These are phyloP conservation scores for Cheilinus undulatus DNA, from an alignment of 2,113 vertebrate species.

Conservation along the genomic window DNA sequence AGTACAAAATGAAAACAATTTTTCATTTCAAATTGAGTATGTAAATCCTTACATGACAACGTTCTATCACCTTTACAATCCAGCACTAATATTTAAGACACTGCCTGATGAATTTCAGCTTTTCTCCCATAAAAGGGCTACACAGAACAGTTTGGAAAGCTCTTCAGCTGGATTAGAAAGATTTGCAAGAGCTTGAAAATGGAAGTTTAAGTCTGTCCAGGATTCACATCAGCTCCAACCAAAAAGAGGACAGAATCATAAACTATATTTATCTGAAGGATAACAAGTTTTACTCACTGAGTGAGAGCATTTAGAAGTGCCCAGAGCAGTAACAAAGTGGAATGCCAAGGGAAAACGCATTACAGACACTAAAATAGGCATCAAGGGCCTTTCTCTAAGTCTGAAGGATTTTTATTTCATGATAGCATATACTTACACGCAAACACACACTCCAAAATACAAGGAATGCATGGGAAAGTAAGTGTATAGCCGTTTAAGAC, in stretches of 20 bases:
- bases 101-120: constrained; percentile 46
- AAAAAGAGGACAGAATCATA: constrained; percentile 54
- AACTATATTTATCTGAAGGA: constrained; percentile 59
- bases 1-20: constrained; percentile 33
- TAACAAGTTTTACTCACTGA: constrained; percentile 46
- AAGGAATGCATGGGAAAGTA: constrained; percentile 69
- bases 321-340: constrained; percentile 21
- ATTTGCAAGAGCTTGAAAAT: constrained; percentile 53
- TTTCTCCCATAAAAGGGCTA: constrained; percentile 38
- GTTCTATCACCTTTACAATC: constrained; percentile 55
- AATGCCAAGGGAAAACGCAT: constrained; percentile 27
- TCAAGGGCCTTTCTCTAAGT: constrained; percentile 10
- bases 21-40: constrained; percentile 15
- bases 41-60: constrained; percentile 52
- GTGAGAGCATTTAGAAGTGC: constrained; percentile 51
- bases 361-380: constrained; percentile 40
- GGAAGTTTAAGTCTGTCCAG: constrained; percentile 44
- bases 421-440: constrained; percentile 28
- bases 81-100: constrained; percentile 52
- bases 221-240: constrained; percentile 45
- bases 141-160: constrained; percentile 47
- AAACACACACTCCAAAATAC: constrained; percentile 9
- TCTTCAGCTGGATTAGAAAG: constrained; percentile 26
- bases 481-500: constrained; percentile 53
- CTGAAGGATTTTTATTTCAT: constrained; percentile 16